phyloP scores from a whole-genome alignment of 2,113 vertebrate species.

The Martes martes region DNA sequence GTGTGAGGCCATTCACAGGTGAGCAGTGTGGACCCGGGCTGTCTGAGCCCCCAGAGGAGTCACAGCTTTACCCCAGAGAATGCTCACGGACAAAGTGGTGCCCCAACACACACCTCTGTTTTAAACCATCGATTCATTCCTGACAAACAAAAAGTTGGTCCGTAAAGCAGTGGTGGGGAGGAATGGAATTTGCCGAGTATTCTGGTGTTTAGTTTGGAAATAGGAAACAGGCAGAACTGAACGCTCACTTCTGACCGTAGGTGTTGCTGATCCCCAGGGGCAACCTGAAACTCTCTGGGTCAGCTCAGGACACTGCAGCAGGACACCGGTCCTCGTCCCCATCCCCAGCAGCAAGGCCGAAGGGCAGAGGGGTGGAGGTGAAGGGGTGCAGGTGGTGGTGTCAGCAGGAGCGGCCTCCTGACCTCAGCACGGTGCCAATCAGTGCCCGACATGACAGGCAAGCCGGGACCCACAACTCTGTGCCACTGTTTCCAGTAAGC shows the following conservation, averaged over 20 bases:
- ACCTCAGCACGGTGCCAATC: neutral
- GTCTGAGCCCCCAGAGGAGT: neutral
- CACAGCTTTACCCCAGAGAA: neutral
- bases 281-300: too few species aligned
- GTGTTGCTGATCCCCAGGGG: neutral
- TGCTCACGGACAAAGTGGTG: neutral
- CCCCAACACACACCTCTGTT: neutral
- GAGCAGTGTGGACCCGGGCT: neutral
- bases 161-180: neutral
- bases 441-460: neutral
- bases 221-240: neutral
- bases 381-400: too few species aligned
- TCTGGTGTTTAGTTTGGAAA: neutral
- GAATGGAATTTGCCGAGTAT: neutral
- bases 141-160: neutral
- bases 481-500: neutral
- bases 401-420: neutral
- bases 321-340: neutral
- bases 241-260: neutral
- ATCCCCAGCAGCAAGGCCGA: neutral
- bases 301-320: neutral
- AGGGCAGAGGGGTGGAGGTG: neutral
- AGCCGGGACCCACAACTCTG: neutral
- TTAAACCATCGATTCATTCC: neutral
- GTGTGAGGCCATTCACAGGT: neutral